Evolutionary conservation across 1,140 invertebrate species (phyloP).

Genomic region (Camponotus floridanus): DNA sequence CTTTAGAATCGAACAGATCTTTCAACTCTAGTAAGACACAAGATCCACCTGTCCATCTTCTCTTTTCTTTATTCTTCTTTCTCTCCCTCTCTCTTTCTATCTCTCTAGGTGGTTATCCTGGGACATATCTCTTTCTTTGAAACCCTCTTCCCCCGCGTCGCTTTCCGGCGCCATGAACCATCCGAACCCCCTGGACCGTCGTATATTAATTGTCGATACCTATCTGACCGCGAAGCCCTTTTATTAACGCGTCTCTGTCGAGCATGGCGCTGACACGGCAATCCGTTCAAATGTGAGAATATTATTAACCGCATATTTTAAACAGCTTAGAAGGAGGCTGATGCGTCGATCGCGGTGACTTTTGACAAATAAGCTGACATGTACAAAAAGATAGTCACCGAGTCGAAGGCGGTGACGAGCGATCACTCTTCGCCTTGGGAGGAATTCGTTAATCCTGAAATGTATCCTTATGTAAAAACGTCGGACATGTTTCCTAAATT

Average conservation of each 20-base stretch:
- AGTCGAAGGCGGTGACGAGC: slow-evolving; percentile 61
- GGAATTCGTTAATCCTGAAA: not conserved
- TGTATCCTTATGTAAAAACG: not conserved
- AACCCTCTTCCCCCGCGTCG: slow-evolving; percentile 3
- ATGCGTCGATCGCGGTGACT: slow-evolving; percentile 67
- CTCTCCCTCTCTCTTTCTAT: slow-evolving; percentile 18
- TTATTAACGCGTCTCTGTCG: slow-evolving; percentile 71
- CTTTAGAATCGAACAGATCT: not conserved
- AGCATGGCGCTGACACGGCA: slow-evolving; percentile 71
- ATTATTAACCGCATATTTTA: slow-evolving; percentile 78
- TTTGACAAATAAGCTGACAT: slow-evolving; percentile 81
- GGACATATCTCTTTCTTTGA: slow-evolving; percentile 47
- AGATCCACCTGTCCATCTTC: slow-evolving; percentile 22
- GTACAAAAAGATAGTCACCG: slow-evolving; percentile 71
- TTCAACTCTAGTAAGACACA: slow-evolving; percentile 19
- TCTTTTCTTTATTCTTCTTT: not conserved
- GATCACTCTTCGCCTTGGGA: slow-evolving; percentile 31
- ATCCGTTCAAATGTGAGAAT: slow-evolving; percentile 81
- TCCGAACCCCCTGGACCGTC: slow-evolving; percentile 55
- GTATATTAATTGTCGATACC: slow-evolving; percentile 80
- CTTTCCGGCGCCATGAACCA: slow-evolving; percentile 48
- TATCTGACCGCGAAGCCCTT: slow-evolving; percentile 69
- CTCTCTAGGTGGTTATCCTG: slow-evolving; percentile 64
- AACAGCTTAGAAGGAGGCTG: slow-evolving; percentile 68
- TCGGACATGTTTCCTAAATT: not conserved